These are phyloP conservation scores for Polypedilum vanderplanki DNA, from an alignment of 1,140 invertebrate species.

Conservation along the genomic window DNA sequence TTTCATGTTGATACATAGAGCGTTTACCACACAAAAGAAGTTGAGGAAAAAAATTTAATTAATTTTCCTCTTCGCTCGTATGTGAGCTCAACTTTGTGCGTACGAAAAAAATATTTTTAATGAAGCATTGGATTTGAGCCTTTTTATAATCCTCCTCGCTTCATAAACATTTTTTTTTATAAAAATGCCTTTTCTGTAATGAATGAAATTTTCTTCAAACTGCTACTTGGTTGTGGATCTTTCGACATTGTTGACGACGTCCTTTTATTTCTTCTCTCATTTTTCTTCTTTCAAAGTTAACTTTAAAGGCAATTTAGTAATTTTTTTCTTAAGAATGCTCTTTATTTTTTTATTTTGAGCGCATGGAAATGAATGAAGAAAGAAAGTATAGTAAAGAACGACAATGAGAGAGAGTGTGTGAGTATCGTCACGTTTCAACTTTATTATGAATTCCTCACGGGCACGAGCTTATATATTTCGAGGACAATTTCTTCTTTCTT, in stretches of 20 bases:
- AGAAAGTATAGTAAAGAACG: background rate
- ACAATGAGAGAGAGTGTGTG: background rate
- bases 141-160: background rate
- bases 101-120: background rate
- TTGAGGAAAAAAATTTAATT: background rate
- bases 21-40: background rate
- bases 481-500: background rate
- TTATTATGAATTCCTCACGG: slow-evolving; percentile 26
- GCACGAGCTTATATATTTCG: slow-evolving; percentile 15
- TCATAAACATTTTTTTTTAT: background rate
- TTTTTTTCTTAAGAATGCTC: too few species aligned
- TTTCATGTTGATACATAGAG: background rate
- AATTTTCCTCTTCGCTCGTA: slow-evolving; percentile 4
- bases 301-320: too few species aligned
- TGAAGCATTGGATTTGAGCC: background rate
- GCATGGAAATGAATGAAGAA: background rate
- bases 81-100: background rate
- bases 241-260: too few species aligned
- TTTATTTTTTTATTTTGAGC: too few species aligned
- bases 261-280: too few species aligned
- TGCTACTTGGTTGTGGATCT: too few species aligned
- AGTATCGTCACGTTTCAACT: slow-evolving; percentile 21
- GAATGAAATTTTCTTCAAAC: background rate
- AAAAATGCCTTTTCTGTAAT: background rate
- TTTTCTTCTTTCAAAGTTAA: too few species aligned